These are phyloP conservation scores for Protobothrops flavoviridis DNA, from an alignment of 2,113 vertebrate genomes.

Conservation along the genomic window DNA sequence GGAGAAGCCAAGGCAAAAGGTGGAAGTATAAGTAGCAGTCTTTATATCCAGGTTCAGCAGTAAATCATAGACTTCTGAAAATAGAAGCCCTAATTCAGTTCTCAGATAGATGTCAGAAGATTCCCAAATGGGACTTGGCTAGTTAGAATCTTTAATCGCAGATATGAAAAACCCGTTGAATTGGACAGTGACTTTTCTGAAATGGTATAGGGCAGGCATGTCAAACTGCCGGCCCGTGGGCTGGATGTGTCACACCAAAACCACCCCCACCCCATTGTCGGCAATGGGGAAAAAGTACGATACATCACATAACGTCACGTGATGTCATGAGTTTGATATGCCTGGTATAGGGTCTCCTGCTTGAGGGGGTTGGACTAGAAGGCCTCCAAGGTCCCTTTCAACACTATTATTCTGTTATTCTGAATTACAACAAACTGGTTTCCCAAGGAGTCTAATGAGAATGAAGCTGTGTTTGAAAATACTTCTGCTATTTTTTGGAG, in stretches of 20 bases:
- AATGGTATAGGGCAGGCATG: neutral
- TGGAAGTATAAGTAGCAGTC: neutral
- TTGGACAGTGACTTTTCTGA: neutral
- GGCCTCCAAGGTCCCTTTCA: neutral
- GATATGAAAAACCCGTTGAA: neutral
- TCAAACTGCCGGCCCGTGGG: too few species aligned
- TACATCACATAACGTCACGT: too few species aligned
- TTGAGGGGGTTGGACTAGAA: neutral
- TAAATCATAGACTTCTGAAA: neutral
- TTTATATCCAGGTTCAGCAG: neutral
- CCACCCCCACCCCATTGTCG: too few species aligned
- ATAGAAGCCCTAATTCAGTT: neutral
- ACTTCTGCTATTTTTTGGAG: neutral
- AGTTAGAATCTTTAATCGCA: neutral
- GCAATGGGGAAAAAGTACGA: too few species aligned
- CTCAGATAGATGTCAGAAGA: neutral
- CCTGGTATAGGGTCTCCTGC: neutral
- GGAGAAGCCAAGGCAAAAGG: neutral
- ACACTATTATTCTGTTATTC: neutral
- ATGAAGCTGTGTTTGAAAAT: neutral
- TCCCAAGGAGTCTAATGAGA: neutral
- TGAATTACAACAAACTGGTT: neutral
- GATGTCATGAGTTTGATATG: too few species aligned
- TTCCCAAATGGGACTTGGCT: neutral
- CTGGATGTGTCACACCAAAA: too few species aligned